Evolutionary conservation across 1,140 invertebrate genomes (phyloP).

Genomic region (Polyergus mexicanus): DNA sequence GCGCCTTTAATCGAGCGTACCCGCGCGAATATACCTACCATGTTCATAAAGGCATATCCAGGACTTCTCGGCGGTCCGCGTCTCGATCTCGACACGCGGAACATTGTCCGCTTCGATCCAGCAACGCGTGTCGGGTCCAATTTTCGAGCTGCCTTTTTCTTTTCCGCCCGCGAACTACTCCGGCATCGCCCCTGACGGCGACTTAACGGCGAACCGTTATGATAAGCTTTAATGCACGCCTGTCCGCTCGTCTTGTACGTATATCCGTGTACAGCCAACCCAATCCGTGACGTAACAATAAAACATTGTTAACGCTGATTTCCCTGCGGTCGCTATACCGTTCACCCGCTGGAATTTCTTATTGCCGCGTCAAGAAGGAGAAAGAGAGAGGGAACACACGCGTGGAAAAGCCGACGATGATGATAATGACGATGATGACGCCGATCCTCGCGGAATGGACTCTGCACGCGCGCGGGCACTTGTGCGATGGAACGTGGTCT

Average conservation of each 20-base stretch:
- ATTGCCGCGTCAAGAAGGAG: constrained; percentile 22
- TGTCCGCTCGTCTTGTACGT: constrained; percentile 79
- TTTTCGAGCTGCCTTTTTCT: constrained; percentile 66
- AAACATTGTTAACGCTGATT: constrained; percentile 86
- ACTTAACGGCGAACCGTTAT: constrained; percentile 81
- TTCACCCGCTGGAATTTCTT: constrained; percentile 79
- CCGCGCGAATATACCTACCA: background rate
- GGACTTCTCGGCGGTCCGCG: constrained; percentile 9
- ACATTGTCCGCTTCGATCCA: constrained; percentile 41
- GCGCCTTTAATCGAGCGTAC: constrained; percentile 52
- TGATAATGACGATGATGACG: constrained; percentile 74
- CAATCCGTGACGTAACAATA: constrained; percentile 85
- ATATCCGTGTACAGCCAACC: constrained; percentile 70
- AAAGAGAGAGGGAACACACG: constrained; percentile 27
- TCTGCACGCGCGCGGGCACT: constrained; percentile 49
- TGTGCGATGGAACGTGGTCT: constrained; percentile 42
- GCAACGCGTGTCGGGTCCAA: constrained; percentile 49
- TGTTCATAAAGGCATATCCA: constrained; percentile 30
- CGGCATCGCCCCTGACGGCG: constrained; percentile 66
- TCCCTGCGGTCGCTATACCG: constrained; percentile 79
- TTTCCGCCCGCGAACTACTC: constrained; percentile 42
- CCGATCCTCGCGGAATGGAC: constrained; percentile 64
- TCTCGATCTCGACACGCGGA: constrained; percentile 3
- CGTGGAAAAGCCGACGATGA: constrained; percentile 66
- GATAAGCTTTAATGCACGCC: constrained; percentile 84